A percentile compares a stretch with the other conserved stretches of the same genome.
These are phyloP conservation scores for Scomber japonicus DNA, from an alignment of 2,113 vertebrate species.

Conservation along the genomic window DNA sequence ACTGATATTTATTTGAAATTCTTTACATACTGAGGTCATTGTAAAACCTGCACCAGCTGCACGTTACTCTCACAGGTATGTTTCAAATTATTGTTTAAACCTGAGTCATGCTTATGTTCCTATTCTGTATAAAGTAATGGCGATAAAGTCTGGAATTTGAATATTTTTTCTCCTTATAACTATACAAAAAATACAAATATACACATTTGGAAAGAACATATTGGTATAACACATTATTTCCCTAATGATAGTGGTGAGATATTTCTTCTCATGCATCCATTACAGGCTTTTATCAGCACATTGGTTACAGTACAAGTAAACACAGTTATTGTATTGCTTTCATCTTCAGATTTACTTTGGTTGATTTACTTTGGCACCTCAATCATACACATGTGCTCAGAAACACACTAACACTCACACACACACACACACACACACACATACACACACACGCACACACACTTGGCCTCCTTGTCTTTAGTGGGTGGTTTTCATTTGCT, in stretches of 20 bases:
- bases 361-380: conserved; percentile 4
- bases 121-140: not conserved
- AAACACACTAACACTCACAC: conserved; percentile 13
- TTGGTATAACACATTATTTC: not conserved
- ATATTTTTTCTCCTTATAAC: not conserved
- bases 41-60: conserved; percentile 11
- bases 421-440: conserved; percentile 7
- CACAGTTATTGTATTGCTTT: conserved; percentile 16
- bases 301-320: not conserved
- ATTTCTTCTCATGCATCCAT: not conserved
- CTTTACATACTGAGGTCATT: conserved; percentile 11
- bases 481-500: conserved; percentile 72
- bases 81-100: not conserved
- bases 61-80: not conserved
- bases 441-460: conserved; percentile 25
- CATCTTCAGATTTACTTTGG: conserved; percentile 12
- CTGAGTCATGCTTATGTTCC: not conserved
- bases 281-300: not conserved
- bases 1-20: conserved; percentile 24
- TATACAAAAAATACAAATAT: not conserved
- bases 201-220: not conserved
- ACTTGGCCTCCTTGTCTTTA: conserved; percentile 5
- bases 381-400: conserved; percentile 35
- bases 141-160: not conserved
- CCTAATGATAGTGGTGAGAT: not conserved